phyloP scores from a whole-genome alignment of 2,113 vertebrate genomes.

The Cyanistes caeruleus region DNA sequence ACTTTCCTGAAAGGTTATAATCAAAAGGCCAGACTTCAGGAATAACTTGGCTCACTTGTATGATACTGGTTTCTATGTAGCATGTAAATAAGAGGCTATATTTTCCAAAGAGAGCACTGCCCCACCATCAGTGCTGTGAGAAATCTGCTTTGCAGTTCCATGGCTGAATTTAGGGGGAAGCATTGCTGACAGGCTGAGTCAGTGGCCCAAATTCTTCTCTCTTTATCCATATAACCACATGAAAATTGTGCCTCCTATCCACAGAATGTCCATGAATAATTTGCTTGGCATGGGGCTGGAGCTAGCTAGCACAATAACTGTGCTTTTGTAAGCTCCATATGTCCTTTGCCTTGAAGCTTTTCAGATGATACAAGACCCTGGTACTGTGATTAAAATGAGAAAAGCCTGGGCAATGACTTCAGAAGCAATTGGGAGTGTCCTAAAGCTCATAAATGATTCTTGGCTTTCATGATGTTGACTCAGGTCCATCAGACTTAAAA shows the following conservation, averaged over 20 bases:
- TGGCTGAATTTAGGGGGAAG: slow-evolving; percentile 20
- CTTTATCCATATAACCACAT: slow-evolving; percentile 65
- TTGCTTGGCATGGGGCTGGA: slow-evolving; percentile 51
- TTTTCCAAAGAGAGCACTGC: slow-evolving; percentile 1
- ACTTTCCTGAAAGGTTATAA: slow-evolving; percentile 17
- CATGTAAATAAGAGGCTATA: neutral
- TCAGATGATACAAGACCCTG: slow-evolving; percentile 28
- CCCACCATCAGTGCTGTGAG: neutral
- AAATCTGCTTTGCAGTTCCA: slow-evolving; percentile 30
- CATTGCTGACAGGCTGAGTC: slow-evolving; percentile 53
- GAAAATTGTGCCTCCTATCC: slow-evolving; percentile 57
- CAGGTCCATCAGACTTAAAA: neutral
- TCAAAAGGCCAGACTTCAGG: slow-evolving; percentile 1
- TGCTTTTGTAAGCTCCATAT: slow-evolving; percentile 55
- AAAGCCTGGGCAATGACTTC: slow-evolving; percentile 45
- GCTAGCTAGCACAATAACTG: slow-evolving; percentile 48
- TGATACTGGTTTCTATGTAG: neutral
- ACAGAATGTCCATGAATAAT: slow-evolving; percentile 61
- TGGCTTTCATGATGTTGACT: neutral
- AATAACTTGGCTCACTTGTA: neutral
- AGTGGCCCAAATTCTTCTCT: slow-evolving; percentile 58
- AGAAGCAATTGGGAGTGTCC: slow-evolving; percentile 42
- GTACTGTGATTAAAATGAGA: slow-evolving; percentile 39
- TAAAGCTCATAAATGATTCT: slow-evolving; percentile 36
- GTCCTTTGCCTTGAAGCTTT: slow-evolving; percentile 49